These are phyloP conservation scores for Gopherus evgoodei DNA, from an alignment of 2,113 vertebrate species.

Conservation along the genomic window DNA sequence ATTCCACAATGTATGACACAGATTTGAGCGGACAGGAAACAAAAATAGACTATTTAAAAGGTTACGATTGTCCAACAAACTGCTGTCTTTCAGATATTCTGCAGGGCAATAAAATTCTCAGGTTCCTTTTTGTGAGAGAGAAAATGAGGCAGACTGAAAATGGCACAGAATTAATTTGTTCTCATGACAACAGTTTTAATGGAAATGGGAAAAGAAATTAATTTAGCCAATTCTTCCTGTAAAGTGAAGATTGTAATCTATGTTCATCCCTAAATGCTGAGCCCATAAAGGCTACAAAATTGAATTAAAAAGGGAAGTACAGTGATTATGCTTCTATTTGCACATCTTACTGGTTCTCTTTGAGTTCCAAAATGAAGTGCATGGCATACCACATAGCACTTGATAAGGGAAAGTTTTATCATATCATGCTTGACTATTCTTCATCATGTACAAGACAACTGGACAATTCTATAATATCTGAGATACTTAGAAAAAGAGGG, in stretches of 20 bases:
- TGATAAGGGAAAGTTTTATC: not conserved
- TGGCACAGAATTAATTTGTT: not conserved
- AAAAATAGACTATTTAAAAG: conserved; percentile 47
- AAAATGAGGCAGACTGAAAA: conserved; percentile 14
- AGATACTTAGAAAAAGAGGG: conserved; percentile 6
- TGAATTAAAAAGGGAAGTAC: conserved; percentile 9
- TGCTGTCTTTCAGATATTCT: not conserved
- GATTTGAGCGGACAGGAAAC: not conserved
- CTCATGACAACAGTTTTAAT: conserved; percentile 30
- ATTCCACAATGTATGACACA: not conserved
- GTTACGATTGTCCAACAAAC: not conserved
- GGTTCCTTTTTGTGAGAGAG: not conserved
- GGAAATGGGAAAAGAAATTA: conserved; percentile 38
- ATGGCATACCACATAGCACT: not conserved
- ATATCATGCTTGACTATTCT: not conserved
- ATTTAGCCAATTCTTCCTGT: not conserved
- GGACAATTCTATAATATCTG: not conserved
- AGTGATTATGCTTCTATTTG: conserved; percentile 21
- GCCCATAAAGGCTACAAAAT: conserved; percentile 10
- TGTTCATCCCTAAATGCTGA: conserved; percentile 7
- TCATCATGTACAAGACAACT: not conserved
- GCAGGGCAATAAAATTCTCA: conserved; percentile 23
- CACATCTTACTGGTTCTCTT: rapidly evolving
- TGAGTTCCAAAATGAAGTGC: not conserved
- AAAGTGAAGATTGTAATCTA: not conserved